Base-by-base conservation (phyloP, 2,888 invertebrate species). In the Epirrita christyi region DNA sequence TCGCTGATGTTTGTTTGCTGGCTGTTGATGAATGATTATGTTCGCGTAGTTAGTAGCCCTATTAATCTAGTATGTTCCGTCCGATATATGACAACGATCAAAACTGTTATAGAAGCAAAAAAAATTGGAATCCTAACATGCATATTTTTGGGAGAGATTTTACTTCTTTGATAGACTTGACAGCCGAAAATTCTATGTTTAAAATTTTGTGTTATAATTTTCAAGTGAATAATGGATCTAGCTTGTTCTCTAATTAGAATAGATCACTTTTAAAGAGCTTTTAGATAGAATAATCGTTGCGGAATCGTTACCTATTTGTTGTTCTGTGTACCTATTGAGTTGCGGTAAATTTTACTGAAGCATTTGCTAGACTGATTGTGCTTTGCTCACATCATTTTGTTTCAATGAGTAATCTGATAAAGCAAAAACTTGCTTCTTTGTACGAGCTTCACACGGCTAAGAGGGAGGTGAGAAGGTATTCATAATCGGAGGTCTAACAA, bases 361-460 rank as follows among this genome's bases (percentile, higher is more conserved):
- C 52, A 59, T 54, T 59, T 41, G 43, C 40, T 44, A 50, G 45
- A 59, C 50, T 48, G 49, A 63, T 56, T 48, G 40, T 57, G 47
- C 52, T 66, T 68, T 61, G 67, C 71, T 75, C 75, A 75, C 75
- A 76, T 67, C 68, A 71, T 76, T 78, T 69, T 72, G 72, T 72
- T 78, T 70, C 72, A 76, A 75, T 76, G 72, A 78, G 71, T 71
- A 70, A 80, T 82, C 79, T 72, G 81, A 82, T 81, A 78, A 71
- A 56, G 72, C 72, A 81, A 80, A 83, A 82, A 75, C 61, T 62
- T 68, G 72, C 76, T 80, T 81, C 77, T 80, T 68, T 67, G 71
- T 69, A 70, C 62, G 66, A 68, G 73, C 75, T 83, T 85, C 89
- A 80, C 89, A 90, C 88, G 85, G 73, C 66, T 68, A 66, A 71